Evolutionary conservation across 1,140 invertebrate species (phyloP).

Genomic region (Homalodisca vitripennis): DNA sequence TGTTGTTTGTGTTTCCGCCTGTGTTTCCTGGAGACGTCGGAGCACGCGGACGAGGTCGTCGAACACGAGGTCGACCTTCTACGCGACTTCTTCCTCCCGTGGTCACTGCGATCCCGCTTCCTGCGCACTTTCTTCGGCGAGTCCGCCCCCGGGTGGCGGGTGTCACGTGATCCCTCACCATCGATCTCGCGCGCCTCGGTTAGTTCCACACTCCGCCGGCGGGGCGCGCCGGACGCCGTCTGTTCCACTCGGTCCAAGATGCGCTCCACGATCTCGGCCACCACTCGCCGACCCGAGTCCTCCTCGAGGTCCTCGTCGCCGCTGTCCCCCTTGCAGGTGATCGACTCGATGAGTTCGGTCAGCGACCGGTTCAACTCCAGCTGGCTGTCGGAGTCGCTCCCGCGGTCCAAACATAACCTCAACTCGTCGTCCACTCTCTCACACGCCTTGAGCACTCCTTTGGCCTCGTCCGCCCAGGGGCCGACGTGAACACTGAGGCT

Average conservation of each 20-base stretch:
- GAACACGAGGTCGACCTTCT: conserved; percentile 37
- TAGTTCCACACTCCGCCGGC: conserved; percentile 23
- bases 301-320: neutral
- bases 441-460: conserved; percentile 10
- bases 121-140: conserved; percentile 13
- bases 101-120: conserved; percentile 30
- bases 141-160: neutral
- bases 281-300: neutral
- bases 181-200: conserved; percentile 22
- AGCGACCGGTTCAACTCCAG: conserved; percentile 3
- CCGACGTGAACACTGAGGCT: conserved; percentile 11
- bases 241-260: conserved; percentile 25
- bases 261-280: conserved; percentile 17
- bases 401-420: neutral
- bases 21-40: conserved; percentile 30
- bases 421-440: conserved; percentile 5
- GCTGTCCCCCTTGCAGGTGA: neutral
- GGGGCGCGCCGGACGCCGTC: conserved; percentile 4
- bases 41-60: conserved; percentile 36
- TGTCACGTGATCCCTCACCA: conserved; percentile 16
- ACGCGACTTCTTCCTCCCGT: conserved; percentile 31
- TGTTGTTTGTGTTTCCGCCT: conserved; percentile 38
- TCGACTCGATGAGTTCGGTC: conserved; percentile 18
- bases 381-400: conserved; percentile 25
- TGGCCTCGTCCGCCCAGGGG: conserved; percentile 8